Evolutionary conservation across 2,113 vertebrate species (phyloP), one percentile per base, ranked within the genome.

Genomic region (Origma solitaria): DNA sequence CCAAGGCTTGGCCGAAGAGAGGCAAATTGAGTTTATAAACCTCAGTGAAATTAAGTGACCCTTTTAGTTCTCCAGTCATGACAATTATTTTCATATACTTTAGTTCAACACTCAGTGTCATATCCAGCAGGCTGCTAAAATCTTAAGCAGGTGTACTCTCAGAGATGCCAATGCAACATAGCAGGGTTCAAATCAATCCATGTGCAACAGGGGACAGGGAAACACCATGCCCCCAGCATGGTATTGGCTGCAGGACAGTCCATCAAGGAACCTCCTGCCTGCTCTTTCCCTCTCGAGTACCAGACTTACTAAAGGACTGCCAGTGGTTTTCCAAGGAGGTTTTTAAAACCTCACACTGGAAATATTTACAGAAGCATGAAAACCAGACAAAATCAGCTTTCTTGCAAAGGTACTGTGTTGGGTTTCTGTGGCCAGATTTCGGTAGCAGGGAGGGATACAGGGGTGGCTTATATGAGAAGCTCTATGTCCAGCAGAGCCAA

Each of bases 221-320:
- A 69, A 61, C 23, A 22, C 5, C 3, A 0, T 25, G 8, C 2
- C 8, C 8, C 37, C 4, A 0, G 2, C 4, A 13, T 0, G 0
- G 6, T 12, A 60, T 3, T 5, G 1, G 18, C 57, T 83, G 21
- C 47, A 45, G 45, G 4, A 65, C 19, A 35, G 9, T 44, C 17
- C 17, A 13, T 47, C 0, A 0, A 38, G 27, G 20, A 88, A 25
- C 5, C 5, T 53, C 11, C 17, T 57, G 10, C 14, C 33, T 69
- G 20, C n/a, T 80, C 7, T 35, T 31, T 40, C 20, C 12, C 7
- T 47, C 30, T 51, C 31, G 10, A 47, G 13, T n/a, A 37, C 24
- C 24, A 60, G 21, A 42, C 4, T 3, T 19, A 33, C 13, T 50
- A 40, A 64, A 83, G 15, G 3, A 35, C 6, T 20, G 38, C 10